Conservation (phyloP, 2,113 vertebrate species). For the Elephantulus edwardii region DNA sequence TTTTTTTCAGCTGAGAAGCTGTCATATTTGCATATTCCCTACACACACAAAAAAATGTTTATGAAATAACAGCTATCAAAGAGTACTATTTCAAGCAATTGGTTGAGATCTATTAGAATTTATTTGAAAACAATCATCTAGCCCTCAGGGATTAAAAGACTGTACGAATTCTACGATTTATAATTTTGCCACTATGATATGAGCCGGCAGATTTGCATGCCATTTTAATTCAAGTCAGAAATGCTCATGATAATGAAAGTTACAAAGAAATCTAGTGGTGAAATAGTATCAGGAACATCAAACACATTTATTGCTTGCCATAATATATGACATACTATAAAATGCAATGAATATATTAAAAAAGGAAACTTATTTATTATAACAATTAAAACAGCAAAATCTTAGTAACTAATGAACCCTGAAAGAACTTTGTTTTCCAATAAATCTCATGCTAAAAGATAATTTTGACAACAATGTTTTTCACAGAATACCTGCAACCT, state of each 20-base stretch:
- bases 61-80: not conserved
- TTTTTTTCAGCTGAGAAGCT: not conserved
- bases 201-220: conserved; percentile 59
- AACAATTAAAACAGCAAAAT: conserved; percentile 84
- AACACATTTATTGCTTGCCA: conserved; percentile 80
- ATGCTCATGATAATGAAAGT: conserved; percentile 65
- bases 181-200: conserved; percentile 45
- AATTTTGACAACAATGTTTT: conserved; percentile 76
- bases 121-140: conserved; percentile 35
- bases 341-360: conserved; percentile 81
- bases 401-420: conserved; percentile 82
- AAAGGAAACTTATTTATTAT: conserved; percentile 82
- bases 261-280: conserved; percentile 34
- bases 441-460: conserved; percentile 82
- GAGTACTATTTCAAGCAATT: not conserved
- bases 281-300: conserved; percentile 73
- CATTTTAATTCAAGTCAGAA: conserved; percentile 69
- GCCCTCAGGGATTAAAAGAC: not conserved
- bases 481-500: conserved; percentile 73
- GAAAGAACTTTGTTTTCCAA: conserved; percentile 79
- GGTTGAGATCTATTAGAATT: not conserved
- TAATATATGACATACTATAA: conserved; percentile 74
- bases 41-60: not conserved
- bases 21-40: not conserved
- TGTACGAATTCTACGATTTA: conserved; percentile 43